Conservation (phyloP, 2,888 invertebrate species). For the Cryptus viduatorius region DNA sequence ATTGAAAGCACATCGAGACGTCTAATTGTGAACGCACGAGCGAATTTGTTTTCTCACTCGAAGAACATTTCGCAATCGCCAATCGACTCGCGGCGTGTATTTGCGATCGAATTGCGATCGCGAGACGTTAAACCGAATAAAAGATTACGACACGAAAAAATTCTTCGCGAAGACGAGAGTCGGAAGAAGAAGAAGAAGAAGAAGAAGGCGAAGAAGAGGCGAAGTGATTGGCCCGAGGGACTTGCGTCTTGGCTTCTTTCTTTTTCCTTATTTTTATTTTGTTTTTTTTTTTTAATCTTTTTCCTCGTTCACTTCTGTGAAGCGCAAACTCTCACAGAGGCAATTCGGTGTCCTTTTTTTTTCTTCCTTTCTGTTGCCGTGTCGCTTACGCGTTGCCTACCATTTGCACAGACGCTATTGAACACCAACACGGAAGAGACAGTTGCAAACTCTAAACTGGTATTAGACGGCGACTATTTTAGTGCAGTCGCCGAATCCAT, state of each 20-base stretch:
- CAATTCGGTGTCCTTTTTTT: neutral
- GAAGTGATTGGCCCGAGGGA: neutral
- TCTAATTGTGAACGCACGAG: slow-evolving; percentile 19
- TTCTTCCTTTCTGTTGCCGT: neutral
- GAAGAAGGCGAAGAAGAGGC: neutral
- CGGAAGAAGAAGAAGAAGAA: neutral
- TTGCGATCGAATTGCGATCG: neutral
- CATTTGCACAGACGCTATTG: slow-evolving; percentile 21
- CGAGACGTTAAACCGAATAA: slow-evolving; percentile 4
- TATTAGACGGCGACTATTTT: slow-evolving; percentile 58
- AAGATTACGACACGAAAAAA: slow-evolving; percentile 16
- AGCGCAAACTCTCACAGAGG: neutral
- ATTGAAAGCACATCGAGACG: neutral
- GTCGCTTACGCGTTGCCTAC: neutral
- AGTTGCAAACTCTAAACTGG: slow-evolving; percentile 6
- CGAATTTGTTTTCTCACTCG: slow-evolving; percentile 4
- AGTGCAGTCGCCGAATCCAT: slow-evolving; percentile 60
- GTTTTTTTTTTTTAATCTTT: neutral
- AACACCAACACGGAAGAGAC: slow-evolving; percentile 47
- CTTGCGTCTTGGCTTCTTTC: neutral
- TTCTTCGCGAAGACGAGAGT: slow-evolving; percentile 2
- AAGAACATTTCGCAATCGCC: slow-evolving; percentile 10
- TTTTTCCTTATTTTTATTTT: neutral
- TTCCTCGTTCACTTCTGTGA: neutral
- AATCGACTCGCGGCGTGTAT: neutral